These are phyloP conservation scores for Eudasyphora cyanicolor DNA, from an alignment of 2,888 invertebrate species.

Conservation along the genomic window DNA sequence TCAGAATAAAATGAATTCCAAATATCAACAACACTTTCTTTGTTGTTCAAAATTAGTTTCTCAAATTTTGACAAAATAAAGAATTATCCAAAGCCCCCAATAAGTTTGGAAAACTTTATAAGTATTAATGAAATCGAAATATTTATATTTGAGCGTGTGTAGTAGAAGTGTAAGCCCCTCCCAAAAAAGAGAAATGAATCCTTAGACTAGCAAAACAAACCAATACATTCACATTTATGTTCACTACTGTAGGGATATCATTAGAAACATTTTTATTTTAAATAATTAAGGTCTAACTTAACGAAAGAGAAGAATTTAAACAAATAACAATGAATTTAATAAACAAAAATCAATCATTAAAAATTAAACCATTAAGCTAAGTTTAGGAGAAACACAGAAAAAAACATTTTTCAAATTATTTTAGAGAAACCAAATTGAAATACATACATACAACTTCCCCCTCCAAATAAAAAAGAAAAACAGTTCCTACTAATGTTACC, in stretches of 20 bases:
- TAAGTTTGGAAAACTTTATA: neutral
- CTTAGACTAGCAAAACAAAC: neutral
- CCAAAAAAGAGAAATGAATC: neutral
- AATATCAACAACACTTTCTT: constrained; percentile 11
- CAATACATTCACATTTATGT: constrained; percentile 13
- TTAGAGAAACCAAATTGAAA: constrained; percentile 1
- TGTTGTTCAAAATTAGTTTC: neutral
- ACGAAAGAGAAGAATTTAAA: constrained; percentile 28
- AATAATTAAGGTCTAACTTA: constrained; percentile 8
- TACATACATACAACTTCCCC: neutral
- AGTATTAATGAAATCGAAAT: constrained; percentile 31
- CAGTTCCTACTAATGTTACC: constrained; percentile 46
- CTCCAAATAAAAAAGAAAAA: neutral
- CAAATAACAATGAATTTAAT: constrained; percentile 53
- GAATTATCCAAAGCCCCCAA: neutral
- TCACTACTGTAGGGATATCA: constrained; percentile 19
- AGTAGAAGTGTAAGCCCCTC: neutral
- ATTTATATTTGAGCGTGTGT: constrained; percentile 25
- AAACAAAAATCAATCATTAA: constrained; percentile 36
- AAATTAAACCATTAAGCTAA: neutral
- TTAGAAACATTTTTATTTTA: too few species aligned
- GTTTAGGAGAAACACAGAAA: neutral
- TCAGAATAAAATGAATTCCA: constrained; percentile 19
- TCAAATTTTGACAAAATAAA: neutral
- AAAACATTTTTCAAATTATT: neutral